Evolutionary conservation across 2,888 invertebrate genomes (phyloP), one percentile per base, ranked within the genome.

Genomic region (Crossocerus cetratus): DNA sequence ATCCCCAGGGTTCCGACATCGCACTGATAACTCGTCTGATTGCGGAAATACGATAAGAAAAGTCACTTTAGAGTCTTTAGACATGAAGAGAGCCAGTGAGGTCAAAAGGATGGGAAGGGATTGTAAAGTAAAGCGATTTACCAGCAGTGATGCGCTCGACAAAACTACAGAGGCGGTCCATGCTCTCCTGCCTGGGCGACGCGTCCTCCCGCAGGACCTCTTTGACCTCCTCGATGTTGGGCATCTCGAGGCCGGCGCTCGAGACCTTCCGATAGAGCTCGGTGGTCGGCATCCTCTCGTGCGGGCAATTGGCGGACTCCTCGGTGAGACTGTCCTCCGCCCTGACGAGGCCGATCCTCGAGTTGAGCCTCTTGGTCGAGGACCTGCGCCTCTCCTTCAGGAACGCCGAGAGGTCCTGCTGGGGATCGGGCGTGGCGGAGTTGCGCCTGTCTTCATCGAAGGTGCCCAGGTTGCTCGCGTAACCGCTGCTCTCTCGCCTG

Each of bases 401-500:
- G 16, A 67, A 72, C n/a, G 55, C 69, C 3, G 78, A 69, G 8
- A 77, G 56, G 13, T 84, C 80, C 60, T 77, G 80, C 32, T 72
- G 65, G 3, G 76, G 64, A 44, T 83, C 83, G 14, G 43, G 56
- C 11, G 86, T 81, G 16, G 64, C 58, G 0, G 76, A 69, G 18
- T 77, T 82, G 49, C 86, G 81, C 21, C 86, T 74, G 43, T 88
- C 88, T 57, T 88, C 88, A 80, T 88, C 88, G 67, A 88, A 87
- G 2, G 88, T 88, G 2, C 86, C 85, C 22, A 87, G 69, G 20
- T 82, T 87, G 65, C 88, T 88, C 20, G 82, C 86, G 76, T 88
- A 88, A 2, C 88, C 88, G 65, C 88, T 87, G 65, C 88, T 88
- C 71, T 87, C 88, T 22, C 88, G 83, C 49, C 88, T 77, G 0